Base-by-base conservation (phyloP, 2,113 vertebrate genomes). In the Cryptotis parvus region DNA sequence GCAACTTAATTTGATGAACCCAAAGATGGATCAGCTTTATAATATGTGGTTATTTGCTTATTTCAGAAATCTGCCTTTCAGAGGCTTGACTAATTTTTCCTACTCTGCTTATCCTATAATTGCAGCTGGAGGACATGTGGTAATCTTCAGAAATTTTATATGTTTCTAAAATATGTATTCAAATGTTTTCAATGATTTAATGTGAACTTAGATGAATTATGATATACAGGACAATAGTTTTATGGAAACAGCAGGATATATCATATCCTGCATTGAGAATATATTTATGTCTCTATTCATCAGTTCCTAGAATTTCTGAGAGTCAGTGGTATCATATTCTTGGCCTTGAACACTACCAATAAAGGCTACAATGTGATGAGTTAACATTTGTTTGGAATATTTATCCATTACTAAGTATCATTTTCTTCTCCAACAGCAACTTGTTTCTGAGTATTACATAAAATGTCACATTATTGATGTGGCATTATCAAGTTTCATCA, bases 391-490 rank as follows among this genome's bases (percentile, higher is more conserved):
- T 22, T 79, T 91, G 92, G 45, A 93, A 95, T 94, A 93, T 93
- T 29, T 24, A 87, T 33, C 29, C 26, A 80, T 37, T 89, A 75
- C 55, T 69, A 87, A 75, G n/a, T 41, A 93, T 88, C 41, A 89
- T 9, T 96, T 93, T 84, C 41, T 91, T 61, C 73, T 80, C 55
- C 74, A 73, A 77, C 7, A 78, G 73, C 49, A 93, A 35, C 91
- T 89, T 95, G 39, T 78, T 92, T 22, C 35, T 89, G 88, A 75
- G 66, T 91, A 77, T 37, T 93, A 91, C 68, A 75, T 94, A 86
- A 94, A 97, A 95, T 95, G 94, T 68, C 89, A 2, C 33, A 80
- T 79, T 96, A 91, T 85, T 85, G 90, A 90, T 84, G 83, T 89
- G 89, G 79, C 90, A 92, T 84, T 92, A 94, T 74, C 95, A 95